Percentiles rank a stretch among this genome's conserved stretches.
These are phyloP conservation scores for Herpetotheres cachinnans DNA, from an alignment of 2,113 vertebrate genomes.

Conservation along the genomic window DNA sequence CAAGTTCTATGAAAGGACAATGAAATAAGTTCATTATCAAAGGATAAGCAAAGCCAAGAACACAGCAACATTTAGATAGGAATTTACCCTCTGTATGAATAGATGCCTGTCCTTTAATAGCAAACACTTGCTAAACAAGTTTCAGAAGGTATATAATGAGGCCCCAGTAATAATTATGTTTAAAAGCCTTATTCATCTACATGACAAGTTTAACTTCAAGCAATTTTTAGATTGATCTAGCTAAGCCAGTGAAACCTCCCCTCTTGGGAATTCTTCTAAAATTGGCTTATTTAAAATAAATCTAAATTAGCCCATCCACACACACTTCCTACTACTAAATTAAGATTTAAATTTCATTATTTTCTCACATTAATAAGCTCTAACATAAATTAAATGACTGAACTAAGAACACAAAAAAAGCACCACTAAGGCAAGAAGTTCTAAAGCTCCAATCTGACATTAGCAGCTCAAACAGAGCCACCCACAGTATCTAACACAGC, in stretches of 20 bases:
- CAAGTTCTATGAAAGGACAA: neutral
- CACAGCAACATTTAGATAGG: slow-evolving; percentile 22
- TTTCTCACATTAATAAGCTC: slow-evolving; percentile 14
- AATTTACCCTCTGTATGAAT: neutral
- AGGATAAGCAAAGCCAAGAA: neutral
- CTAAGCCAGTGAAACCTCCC: slow-evolving; percentile 2
- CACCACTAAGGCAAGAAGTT: neutral
- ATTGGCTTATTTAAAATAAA: slow-evolving; percentile 41
- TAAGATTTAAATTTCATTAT: neutral
- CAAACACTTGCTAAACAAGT: slow-evolving; percentile 46
- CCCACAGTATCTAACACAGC: neutral
- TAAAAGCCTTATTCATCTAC: slow-evolving; percentile 43
- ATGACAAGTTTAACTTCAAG: slow-evolving; percentile 46
- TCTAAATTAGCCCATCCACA: neutral
- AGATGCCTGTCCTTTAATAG: neutral
- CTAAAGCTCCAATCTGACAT: neutral
- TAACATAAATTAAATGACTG: neutral
- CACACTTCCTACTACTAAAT: slow-evolving; percentile 17
- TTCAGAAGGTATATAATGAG: neutral
- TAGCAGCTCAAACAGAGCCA: neutral
- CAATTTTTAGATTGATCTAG: neutral
- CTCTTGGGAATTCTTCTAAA: slow-evolving; percentile 35
- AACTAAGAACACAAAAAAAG: neutral
- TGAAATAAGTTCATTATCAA: neutral
- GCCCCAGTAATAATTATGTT: slow-evolving; percentile 12